Evolutionary conservation across 2,113 vertebrate species (phyloP).

Genomic region (Trematocara unimaculatum): DNA sequence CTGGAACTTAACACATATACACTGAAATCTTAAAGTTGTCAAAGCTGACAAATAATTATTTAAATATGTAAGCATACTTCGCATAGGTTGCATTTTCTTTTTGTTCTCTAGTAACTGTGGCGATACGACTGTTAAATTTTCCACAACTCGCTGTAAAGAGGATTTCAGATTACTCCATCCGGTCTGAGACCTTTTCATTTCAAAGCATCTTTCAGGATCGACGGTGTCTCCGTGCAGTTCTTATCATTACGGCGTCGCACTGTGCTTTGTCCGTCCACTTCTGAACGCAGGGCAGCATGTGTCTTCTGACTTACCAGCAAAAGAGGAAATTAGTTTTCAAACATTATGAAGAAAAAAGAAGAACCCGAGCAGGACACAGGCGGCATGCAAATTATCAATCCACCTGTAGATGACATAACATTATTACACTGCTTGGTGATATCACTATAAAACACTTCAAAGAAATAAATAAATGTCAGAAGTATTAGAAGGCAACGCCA

Average conservation of each 20-base stretch:
- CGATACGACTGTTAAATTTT: background rate
- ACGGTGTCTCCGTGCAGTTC: background rate
- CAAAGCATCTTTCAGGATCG: background rate
- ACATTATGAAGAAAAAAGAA: background rate
- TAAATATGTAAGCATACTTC: background rate
- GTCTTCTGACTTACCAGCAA: background rate
- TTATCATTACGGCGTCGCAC: background rate
- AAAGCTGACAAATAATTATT: background rate
- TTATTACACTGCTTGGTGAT: background rate
- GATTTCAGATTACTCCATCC: background rate
- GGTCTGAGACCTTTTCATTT: background rate
- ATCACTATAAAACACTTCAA: background rate
- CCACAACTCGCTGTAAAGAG: background rate
- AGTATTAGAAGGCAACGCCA: constrained; percentile 29
- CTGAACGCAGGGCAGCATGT: background rate
- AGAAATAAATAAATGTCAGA: background rate
- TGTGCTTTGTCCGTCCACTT: background rate
- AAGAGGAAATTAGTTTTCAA: background rate
- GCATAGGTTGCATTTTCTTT: background rate
- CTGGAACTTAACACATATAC: background rate
- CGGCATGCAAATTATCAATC: background rate
- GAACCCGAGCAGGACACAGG: background rate
- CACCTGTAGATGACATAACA: background rate
- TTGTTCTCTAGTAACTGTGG: background rate
- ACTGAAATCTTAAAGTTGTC: background rate